Base-by-base conservation (phyloP, 2,797 vertebrate species). In the Paramormyrops hopkinsi region DNA sequence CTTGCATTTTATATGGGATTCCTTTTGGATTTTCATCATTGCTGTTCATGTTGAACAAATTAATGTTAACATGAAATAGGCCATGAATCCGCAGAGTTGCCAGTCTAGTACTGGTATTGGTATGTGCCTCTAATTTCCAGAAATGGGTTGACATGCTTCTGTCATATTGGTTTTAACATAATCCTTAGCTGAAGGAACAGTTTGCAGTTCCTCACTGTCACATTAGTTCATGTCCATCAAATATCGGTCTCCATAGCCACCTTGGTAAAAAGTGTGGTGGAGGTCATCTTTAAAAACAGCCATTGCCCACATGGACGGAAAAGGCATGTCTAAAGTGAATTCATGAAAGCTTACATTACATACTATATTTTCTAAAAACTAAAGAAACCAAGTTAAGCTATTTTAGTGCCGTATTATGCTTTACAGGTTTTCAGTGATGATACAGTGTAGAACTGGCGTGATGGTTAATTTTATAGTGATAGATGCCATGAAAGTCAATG, bases 341-440 rank as follows among this genome's bases (percentile, higher is more conserved):
- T 86, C 22, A 14, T 2, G 12, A 54, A 37, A 86, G 50, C n/a
- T 86, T 29, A 37, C 6, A 19, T 86, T 41, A 17, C 22, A 29
- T 86, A 37, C 17, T 86, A 86, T 44, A 50, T 33, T 69, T 69
- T 29, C 11, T 22, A 51, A 51, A 84, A 84, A 41, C 53, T 37
- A n/a, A 17, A 56, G 25, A 87, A 37, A 87, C 56, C 53, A 37
- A 0, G 48, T 22, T 33, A n/a, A 44, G 73, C n/a, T 33, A 5
- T 51, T 86, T 54, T 29, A 86, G 25, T 86, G 90, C 82, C 88
- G 85, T 51, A 29, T 62, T 84, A 88, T 90, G 87, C 89, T 90
- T 85, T 88, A 44, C 62, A 46, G 2, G 25, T 51, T 3, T 51
- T 22, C 41, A 44, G 37, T 79, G 73, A 44, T 41, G 14, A 44